Base-by-base conservation (phyloP, 2,797 vertebrate species). In the Gymnopithys bicolor region DNA sequence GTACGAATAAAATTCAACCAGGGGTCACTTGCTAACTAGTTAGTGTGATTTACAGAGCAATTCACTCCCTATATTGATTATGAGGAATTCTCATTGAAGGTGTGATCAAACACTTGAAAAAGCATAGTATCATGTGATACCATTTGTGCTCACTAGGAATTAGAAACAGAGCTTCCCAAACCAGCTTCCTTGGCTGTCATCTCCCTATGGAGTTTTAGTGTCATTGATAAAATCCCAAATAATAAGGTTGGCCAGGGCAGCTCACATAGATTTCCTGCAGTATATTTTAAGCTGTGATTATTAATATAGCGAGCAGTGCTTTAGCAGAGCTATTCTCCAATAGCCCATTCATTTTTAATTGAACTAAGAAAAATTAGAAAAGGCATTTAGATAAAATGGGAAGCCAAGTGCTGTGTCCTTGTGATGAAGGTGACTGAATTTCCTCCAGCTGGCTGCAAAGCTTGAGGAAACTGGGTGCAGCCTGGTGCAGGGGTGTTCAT, bases 11-110 rank as follows among this genome's bases (percentile, higher is more conserved):
- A 95, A 96, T 60, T 63, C 93, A 91, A 7, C 56, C 74, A 58
- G 6, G 55, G 85, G 87, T 96, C 93, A 93, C 77, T 91, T 84
- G 93, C 73, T 88, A 73, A 82, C 82, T 82, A 63, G 76, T 88
- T 93, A 93, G 45, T n/a, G 85, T 96, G 95, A 95, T 96, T 96
- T 96, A 95, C 70, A 90, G 89, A 74, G 89, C 89, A 90, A 88
- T 94, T 94, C 9, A 3, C 49, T 91, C 82, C 74, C 83, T 67
- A 1, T 84, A 94, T 94, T 77, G 95, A 97, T 96, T 70, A 73
- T 2, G 8, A 76, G 87, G 86, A 91, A 82, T 84, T 78, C 78
- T 60, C 52, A 55, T 0, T 67, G 66, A 88, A 96, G 37, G 79
- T 63, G 52, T 82, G 89, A 91, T 78, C 79, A 93, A 91, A 87